A percentile compares a stretch with the other conserved stretches of the same genome.
Conservation (phyloP, 2,797 vertebrate species). For the Muraenolepis orangiensis region DNA sequence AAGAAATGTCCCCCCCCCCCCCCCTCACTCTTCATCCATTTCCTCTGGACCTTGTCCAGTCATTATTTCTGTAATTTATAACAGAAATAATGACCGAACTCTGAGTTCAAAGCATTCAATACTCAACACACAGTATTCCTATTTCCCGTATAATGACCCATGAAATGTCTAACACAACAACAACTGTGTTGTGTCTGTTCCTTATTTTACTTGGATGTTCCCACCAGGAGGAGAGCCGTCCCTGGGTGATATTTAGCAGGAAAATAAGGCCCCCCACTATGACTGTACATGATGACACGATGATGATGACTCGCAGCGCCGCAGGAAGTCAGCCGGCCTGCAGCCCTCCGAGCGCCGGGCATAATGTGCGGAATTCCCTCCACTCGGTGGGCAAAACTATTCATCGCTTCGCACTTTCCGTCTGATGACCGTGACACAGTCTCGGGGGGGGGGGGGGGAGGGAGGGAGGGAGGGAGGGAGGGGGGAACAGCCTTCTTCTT, state of each 20-base stretch:
- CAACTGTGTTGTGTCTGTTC: neutral
- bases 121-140: neutral
- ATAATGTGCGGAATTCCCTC: conserved; percentile 73
- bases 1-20: conserved; percentile 6
- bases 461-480: conserved; percentile 20
- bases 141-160: neutral
- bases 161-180: neutral
- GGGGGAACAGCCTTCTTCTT: conserved; percentile 35
- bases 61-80: too few species aligned
- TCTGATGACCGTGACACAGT: conserved; percentile 30
- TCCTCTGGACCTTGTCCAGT: neutral
- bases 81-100: neutral
- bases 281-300: conserved; percentile 42
- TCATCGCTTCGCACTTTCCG: conserved; percentile 39
- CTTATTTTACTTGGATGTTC: neutral
- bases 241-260: conserved; percentile 30
- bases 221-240: conserved; percentile 6
- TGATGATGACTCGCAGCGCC: too few species aligned
- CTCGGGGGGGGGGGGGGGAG: conserved; percentile 33
- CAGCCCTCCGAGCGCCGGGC: conserved; percentile 38
- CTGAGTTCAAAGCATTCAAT: neutral
- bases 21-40: neutral
- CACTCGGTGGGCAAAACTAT: conserved; percentile 40
- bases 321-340: conserved; percentile 29
- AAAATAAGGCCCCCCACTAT: conserved; percentile 17